A percentile compares a stretch with the other conserved stretches of the same genome.
Evolutionary conservation across 2,113 vertebrate species (phyloP).

Genomic region (Willisornis vidua): DNA sequence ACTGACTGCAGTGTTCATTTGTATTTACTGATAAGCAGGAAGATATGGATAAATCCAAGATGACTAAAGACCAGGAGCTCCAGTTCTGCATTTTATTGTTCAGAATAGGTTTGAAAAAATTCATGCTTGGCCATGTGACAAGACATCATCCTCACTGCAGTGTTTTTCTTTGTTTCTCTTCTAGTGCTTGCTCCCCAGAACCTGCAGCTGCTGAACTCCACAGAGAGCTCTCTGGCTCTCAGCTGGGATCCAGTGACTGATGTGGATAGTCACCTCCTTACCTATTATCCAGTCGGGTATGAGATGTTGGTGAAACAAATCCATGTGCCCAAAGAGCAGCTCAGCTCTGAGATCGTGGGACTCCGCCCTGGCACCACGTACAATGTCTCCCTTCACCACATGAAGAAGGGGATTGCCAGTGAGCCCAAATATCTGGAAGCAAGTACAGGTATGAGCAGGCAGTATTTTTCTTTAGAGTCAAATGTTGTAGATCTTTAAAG

Average conservation of each 20-base stretch:
- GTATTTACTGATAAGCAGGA: background rate
- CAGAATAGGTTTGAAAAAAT: background rate
- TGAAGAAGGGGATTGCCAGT: slow-evolving; percentile 80
- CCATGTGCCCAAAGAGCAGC: slow-evolving; percentile 75
- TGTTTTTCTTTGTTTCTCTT: background rate
- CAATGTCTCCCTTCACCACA: slow-evolving; percentile 73
- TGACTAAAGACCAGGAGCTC: background rate
- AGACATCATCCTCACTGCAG: background rate
- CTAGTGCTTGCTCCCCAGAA: slow-evolving; percentile 81
- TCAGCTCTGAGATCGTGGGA: slow-evolving; percentile 77
- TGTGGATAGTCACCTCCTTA: slow-evolving; percentile 84
- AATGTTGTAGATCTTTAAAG: background rate
- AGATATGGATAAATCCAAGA: background rate
- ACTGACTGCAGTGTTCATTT: background rate
- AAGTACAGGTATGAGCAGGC: slow-evolving; percentile 75
- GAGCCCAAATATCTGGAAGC: slow-evolving; percentile 78
- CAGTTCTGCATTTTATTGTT: background rate
- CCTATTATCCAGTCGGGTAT: slow-evolving; percentile 76
- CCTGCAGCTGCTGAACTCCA: slow-evolving; percentile 77
- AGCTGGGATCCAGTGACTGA: slow-evolving; percentile 80
- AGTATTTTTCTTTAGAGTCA: background rate
- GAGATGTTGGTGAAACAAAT: slow-evolving; percentile 68
- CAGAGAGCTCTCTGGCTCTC: slow-evolving; percentile 80
- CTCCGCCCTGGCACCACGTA: slow-evolving; percentile 81
- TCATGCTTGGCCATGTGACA: background rate